Percentiles rank a stretch among this genome's conserved stretches.
phyloP scores from a whole-genome alignment of 2,113 vertebrate species.

The Dolichotis patagonum region DNA sequence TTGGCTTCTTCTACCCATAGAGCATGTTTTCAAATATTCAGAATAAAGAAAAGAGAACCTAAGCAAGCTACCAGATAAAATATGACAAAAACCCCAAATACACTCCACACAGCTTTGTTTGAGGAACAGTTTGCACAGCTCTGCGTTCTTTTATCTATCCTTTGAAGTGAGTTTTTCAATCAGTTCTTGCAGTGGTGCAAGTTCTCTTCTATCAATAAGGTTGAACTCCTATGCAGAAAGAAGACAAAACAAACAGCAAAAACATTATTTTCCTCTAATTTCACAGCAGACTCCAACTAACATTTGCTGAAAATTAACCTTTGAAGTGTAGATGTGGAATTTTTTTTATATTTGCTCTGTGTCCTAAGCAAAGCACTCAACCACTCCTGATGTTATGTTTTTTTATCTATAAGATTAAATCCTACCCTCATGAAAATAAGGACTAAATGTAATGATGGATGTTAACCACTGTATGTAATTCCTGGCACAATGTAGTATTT shows the following conservation, averaged over 20 bases:
- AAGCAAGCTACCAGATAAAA: constrained; percentile 68
- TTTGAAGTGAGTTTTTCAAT: constrained; percentile 95
- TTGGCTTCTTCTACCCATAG: constrained; percentile 83
- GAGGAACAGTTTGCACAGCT: constrained; percentile 79
- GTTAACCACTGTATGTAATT: constrained; percentile 2
- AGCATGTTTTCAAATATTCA: constrained; percentile 71
- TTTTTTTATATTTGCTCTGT: neutral
- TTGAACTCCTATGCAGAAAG: constrained; percentile 90
- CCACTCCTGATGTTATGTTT: neutral
- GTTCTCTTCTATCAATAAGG: constrained; percentile 93
- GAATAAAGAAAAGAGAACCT: constrained; percentile 71
- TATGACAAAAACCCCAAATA: constrained; percentile 70
- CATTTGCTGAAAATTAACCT: constrained; percentile 39
- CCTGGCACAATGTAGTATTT: neutral
- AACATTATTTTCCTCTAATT: constrained; percentile 49
- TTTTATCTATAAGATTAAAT: neutral
- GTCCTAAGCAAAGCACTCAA: constrained; percentile 39
- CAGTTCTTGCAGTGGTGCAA: constrained; percentile 93
- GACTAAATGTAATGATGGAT: neutral
- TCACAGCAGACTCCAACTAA: neutral
- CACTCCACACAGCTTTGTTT: constrained; percentile 76
- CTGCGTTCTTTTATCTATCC: constrained; percentile 90
- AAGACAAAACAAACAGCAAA: constrained; percentile 39
- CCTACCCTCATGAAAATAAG: neutral
- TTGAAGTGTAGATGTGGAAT: neutral